Base-by-base conservation (phyloP, 2,888 invertebrate genomes). In the Piscicola geometra region DNA sequence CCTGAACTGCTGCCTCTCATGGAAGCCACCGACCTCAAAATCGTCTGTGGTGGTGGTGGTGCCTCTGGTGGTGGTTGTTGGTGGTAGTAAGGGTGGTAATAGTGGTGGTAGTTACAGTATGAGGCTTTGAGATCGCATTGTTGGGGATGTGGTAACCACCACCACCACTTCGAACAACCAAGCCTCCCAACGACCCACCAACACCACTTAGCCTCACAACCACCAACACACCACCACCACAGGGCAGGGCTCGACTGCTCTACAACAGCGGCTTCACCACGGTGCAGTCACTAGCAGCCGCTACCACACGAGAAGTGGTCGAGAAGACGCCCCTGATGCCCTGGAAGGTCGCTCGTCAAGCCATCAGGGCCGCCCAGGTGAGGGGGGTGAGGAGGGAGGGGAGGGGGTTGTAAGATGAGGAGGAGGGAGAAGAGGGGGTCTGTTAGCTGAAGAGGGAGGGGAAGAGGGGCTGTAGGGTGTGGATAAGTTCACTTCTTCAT, bases 21-120 rank as follows among this genome's bases (percentile, higher is more conserved):
- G 90, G 92, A 93, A 79, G 88, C 97, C 80, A 95, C 96, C 0
- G 89, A 90, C 30, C 93, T 97, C 1, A 93, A 91, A 88, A 90
- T 91, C 86, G 91, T 91, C 85, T 78, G 80, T 76, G 15, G 35
- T 18, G n/a, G 21, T 32, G 5, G 15, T 41, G 21, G 21, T 15
- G 12, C 21, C 30, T 41, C 12, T 70, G 21, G 12, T 28, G 33
- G 35, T 47, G n/a, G 30, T 21, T 25, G 12, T 71, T 67, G 33
- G 67, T 28, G 28, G 33, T 52, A n/a, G 71, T 71, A 2, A 52
- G 1, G 28, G n/a, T 0, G 9, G 9, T 30, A 5, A 5, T 56
- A 56, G 60, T 56, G 21, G 60, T 56, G 5, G 25, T 56, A 56
- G 60, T 56, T 18, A 21, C n/a, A 3, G 25, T 25, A 25, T 56